Conservation (phyloP, 2,888 invertebrate species). For the Rhodophaea formosa region DNA sequence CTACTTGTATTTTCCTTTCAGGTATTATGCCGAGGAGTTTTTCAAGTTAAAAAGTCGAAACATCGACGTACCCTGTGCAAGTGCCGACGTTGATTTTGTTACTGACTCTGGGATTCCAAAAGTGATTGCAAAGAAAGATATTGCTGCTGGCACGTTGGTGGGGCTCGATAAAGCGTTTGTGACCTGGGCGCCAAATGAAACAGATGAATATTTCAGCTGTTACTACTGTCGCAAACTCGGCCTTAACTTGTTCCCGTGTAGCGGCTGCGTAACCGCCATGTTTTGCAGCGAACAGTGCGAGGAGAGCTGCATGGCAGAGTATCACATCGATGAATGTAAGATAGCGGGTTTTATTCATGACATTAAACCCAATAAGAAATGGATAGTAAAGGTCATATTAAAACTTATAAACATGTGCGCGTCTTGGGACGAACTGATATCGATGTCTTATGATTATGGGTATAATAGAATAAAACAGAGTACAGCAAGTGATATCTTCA, state of each 20-base stretch:
- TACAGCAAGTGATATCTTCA: background rate
- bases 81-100: slow-evolving; percentile 8
- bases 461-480: background rate
- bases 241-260: background rate
- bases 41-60: slow-evolving; percentile 1
- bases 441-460: background rate
- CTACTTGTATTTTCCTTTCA: background rate
- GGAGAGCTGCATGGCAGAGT: background rate
- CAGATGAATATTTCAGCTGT: background rate
- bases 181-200: background rate
- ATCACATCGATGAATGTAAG: background rate
- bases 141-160: background rate
- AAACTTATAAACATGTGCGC: slow-evolving; percentile 20
- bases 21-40: background rate
- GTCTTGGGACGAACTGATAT: slow-evolving; percentile 19
- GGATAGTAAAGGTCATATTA: background rate
- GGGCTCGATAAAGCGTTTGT: slow-evolving; percentile 3
- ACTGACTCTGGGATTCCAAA: background rate
- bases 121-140: slow-evolving; percentile 7
- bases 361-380: background rate
- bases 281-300: slow-evolving; percentile 1
- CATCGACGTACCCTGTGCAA: slow-evolving; percentile 4
- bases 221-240: background rate
- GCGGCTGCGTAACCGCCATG: background rate
- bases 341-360: background rate